phyloP scores from a whole-genome alignment of 1,140 invertebrate genomes.

The Branchinecta lindahli region DNA sequence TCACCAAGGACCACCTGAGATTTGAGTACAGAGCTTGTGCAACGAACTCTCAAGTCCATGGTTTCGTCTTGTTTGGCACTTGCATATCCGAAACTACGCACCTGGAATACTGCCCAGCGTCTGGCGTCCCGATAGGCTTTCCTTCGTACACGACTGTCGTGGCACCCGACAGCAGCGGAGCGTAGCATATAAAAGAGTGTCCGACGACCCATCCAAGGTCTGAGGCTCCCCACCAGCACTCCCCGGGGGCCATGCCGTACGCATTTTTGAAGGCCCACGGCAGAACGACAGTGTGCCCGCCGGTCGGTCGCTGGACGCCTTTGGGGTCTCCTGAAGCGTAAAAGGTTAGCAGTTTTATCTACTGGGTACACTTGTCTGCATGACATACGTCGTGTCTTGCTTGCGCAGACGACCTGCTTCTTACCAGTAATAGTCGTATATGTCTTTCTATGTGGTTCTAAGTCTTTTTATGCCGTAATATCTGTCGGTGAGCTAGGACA shows the following conservation, averaged over 20 bases:
- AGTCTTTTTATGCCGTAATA: too few relatives aligned
- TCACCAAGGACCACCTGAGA: too few relatives aligned
- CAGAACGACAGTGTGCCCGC: constrained; percentile 64
- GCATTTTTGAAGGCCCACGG: constrained; percentile 67
- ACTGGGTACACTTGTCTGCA: constrained; percentile 35
- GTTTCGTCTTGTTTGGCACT: too few relatives aligned
- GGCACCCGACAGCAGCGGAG: constrained; percentile 58
- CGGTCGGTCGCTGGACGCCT: constrained; percentile 66
- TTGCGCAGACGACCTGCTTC: too few relatives aligned
- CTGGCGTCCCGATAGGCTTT: constrained; percentile 80
- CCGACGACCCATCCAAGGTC: constrained; percentile 88
- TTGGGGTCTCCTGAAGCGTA: constrained; percentile 48
- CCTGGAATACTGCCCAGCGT: constrained; percentile 77
- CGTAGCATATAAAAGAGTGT: constrained; percentile 86
- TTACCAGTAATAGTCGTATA: too few relatives aligned
- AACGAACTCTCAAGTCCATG: too few relatives aligned
- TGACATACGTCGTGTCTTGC: too few relatives aligned
- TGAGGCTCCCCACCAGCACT: constrained; percentile 70
- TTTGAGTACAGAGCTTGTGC: too few relatives aligned
- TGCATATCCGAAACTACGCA: constrained; percentile 25
- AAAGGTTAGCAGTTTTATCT: constrained; percentile 31
- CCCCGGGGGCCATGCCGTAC: constrained; percentile 60
- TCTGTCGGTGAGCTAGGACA: too few relatives aligned
- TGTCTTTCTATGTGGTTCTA: too few relatives aligned
- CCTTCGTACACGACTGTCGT: constrained; percentile 86